Base-by-base conservation (phyloP, 1,140 invertebrate species). In the Amyelois transitella region DNA sequence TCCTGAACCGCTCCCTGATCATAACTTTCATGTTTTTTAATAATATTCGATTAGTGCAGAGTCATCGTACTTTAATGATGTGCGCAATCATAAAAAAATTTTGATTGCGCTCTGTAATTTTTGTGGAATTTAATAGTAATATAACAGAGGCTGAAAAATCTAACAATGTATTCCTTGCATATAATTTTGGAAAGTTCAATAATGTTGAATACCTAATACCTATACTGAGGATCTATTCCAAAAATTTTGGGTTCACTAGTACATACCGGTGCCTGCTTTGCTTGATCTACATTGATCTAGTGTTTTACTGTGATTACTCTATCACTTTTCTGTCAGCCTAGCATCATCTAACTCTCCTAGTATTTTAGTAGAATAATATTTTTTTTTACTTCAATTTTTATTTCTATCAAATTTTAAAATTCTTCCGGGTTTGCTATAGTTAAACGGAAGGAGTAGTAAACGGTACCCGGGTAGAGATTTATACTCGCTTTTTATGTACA, bases 1-100 rank as follows among this genome's bases (percentile, higher is more conserved):
- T 28, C 43, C 55, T 55, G 59, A 69, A 66, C 66, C 66, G 63
- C 65, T 58, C 62, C 64, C 67, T 60, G 69, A 73, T 75, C 72
- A 74, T 56, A 71, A 77, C 70, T 73, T 72, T 81, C 82, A 81
- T 75, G 79, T 72, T 83, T 81, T 83, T 77, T 83, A 83, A 82
- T 81, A 78, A 73, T 72, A 66, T 62, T 55, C 61, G 28, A 53
- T 32, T 75, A 81, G 50, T 75, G 81, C 79, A 55, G 8, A 67
- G 82, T 86, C 82, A 86, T 83, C 71, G 59, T 24, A 61, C 72
- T 81, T 81, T 83, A 86, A 82, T 81, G 82, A 81, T 71, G 72
- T 64, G 43, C 66, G 65, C 66, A 71, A 76, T 77, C 60, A 32
- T 68, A 69, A 55, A n/a, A n/a, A 62, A 65, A 69, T 61, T 55